A percentile compares a stretch with the other conserved stretches of the same genome.
Conservation (phyloP, 1,140 invertebrate genomes). For the Trinorchestia longiramus region DNA sequence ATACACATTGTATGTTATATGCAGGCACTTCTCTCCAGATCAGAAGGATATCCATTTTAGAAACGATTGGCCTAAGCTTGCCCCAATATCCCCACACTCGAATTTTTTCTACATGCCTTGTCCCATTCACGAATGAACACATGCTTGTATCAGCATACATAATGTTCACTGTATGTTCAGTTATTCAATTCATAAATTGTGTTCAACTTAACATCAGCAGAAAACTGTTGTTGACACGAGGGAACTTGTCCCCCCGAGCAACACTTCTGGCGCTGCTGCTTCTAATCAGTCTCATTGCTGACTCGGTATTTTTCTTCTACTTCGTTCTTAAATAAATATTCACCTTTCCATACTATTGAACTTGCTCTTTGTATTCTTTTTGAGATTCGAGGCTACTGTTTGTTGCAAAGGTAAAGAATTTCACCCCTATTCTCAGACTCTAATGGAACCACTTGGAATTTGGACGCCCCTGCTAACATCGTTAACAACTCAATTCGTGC, state of each 20-base stretch:
- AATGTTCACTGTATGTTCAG: not conserved
- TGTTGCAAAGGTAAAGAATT: not conserved
- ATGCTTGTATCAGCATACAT: too few relatives aligned
- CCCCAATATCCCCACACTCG: too few relatives aligned
- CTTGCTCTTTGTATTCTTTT: not conserved
- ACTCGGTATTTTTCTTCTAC: not conserved
- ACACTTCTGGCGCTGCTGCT: not conserved
- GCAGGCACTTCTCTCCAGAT: not conserved
- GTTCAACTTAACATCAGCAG: not conserved
- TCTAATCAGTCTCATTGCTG: not conserved
- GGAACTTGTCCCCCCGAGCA: not conserved
- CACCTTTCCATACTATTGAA: not conserved
- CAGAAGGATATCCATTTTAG: not conserved
- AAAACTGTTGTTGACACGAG: not conserved
- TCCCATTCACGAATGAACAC: too few relatives aligned
- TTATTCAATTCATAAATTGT: not conserved
- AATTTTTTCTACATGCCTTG: too few relatives aligned
- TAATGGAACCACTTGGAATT: slow-evolving; percentile 27
- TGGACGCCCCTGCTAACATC: slow-evolving; percentile 63
- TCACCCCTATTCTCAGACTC: not conserved
- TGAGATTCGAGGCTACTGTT: not conserved
- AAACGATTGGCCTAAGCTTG: not conserved
- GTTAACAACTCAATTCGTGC: slow-evolving; percentile 75
- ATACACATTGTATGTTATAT: not conserved
- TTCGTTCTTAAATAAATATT: slow-evolving; percentile 8